Evolutionary conservation across 2,113 vertebrate genomes (phyloP).

Genomic region (Eulacestoma nigropectus): DNA sequence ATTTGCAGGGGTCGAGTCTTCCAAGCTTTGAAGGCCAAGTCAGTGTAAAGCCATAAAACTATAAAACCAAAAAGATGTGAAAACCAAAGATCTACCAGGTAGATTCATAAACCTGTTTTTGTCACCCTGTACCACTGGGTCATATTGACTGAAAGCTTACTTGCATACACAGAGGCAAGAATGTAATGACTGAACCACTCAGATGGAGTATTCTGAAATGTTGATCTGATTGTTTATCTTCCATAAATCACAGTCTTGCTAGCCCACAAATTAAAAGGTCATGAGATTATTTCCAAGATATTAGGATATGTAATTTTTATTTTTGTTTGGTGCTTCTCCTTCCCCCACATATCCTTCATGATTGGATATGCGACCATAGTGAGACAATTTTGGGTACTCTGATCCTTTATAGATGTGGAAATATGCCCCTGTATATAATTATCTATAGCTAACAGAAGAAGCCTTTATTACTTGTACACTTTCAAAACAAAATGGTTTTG

Average conservation of each 20-base stretch:
- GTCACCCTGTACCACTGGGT: neutral
- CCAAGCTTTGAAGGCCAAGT: neutral
- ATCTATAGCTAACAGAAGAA: neutral
- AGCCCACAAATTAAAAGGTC: neutral
- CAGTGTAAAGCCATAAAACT: neutral
- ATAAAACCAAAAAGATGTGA: neutral
- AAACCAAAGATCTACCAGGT: neutral
- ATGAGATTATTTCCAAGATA: neutral
- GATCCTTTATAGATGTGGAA: neutral
- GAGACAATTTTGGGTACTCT: neutral
- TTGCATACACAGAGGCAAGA: neutral
- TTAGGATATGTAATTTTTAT: neutral
- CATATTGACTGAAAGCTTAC: neutral
- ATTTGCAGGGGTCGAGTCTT: neutral
- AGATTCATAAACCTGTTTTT: neutral
- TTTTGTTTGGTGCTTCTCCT: neutral
- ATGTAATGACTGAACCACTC: neutral
- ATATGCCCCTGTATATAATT: neutral
- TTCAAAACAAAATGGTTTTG: neutral
- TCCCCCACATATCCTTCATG: neutral
- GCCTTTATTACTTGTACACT: neutral
- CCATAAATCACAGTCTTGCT: neutral
- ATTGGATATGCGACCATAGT: neutral
- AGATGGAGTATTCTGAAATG: neutral
- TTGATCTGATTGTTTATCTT: neutral